A percentile compares a stretch with the other conserved stretches of the same genome.
Conservation (phyloP, 2,888 invertebrate species). For the Drosophila aldrichi region DNA sequence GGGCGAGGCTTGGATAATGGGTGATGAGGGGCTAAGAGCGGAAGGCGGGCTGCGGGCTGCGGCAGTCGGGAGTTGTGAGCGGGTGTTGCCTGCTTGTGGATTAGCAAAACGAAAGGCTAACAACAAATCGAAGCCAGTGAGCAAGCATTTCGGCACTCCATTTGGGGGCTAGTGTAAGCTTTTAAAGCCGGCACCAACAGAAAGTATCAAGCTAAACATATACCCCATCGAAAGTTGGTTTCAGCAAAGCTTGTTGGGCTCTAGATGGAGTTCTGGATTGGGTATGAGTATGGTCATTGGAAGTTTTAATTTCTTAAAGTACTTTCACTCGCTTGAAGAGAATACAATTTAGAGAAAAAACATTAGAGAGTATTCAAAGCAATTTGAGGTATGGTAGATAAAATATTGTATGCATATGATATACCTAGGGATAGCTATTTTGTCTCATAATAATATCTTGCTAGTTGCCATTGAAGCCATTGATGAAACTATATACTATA, state of each 20-base stretch:
- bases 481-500: neutral
- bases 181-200: constrained; percentile 7
- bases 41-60: neutral
- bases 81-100: neutral
- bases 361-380: neutral
- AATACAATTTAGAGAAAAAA: too few relatives aligned
- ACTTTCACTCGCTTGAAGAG: too few relatives aligned
- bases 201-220: constrained; percentile 11
- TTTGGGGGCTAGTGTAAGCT: neutral
- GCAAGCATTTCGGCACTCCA: constrained; percentile 10
- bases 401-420: neutral
- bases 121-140: constrained; percentile 28
- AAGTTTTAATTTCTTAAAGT: neutral
- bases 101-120: constrained; percentile 21
- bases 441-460: neutral
- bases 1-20: neutral
- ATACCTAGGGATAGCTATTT: too few relatives aligned
- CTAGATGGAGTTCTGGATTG: neutral
- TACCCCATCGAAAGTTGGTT: neutral
- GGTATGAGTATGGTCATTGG: neutral
- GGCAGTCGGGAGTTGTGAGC: neutral
- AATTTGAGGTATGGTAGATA: neutral
- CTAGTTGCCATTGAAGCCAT: neutral
- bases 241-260: neutral
- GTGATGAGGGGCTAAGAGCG: too few relatives aligned